phyloP scores from a whole-genome alignment of 2,888 invertebrate species.

The Galerucella nymphaeae region DNA sequence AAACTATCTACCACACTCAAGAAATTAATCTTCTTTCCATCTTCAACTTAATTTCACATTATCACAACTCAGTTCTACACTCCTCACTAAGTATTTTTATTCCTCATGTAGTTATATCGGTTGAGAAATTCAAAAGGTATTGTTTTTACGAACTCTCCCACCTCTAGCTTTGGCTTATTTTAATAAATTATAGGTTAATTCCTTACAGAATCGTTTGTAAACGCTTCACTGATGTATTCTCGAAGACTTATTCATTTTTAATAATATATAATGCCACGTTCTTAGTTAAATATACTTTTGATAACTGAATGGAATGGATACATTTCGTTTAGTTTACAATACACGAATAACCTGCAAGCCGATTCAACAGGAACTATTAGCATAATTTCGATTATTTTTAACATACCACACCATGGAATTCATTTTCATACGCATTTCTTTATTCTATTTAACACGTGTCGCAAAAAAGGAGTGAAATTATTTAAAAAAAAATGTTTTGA shows the following conservation, averaged over 20 bases:
- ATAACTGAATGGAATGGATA: constrained; percentile 2
- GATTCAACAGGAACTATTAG: not conserved
- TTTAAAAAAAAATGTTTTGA: too few species aligned
- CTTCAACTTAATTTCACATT: too few species aligned
- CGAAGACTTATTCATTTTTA: constrained; percentile 34
- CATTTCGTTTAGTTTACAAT: not conserved
- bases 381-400: not conserved
- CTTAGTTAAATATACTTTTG: constrained; percentile 10
- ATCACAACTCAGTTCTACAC: too few species aligned
- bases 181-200: constrained; percentile 53
- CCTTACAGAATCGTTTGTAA: constrained; percentile 46
- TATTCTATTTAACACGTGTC: not conserved
- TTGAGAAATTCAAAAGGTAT: not conserved
- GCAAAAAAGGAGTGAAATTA: not conserved
- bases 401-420: not conserved
- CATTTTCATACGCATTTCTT: not conserved
- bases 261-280: constrained; percentile 23
- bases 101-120: not conserved
- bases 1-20: too few species aligned
- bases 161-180: constrained; percentile 43
- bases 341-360: not conserved
- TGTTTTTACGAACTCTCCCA: not conserved
- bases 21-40: too few species aligned
- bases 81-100: too few species aligned
- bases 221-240: constrained; percentile 25